phyloP scores from a whole-genome alignment of 2,797 vertebrate species.

The Acipenser oxyrinchus region DNA sequence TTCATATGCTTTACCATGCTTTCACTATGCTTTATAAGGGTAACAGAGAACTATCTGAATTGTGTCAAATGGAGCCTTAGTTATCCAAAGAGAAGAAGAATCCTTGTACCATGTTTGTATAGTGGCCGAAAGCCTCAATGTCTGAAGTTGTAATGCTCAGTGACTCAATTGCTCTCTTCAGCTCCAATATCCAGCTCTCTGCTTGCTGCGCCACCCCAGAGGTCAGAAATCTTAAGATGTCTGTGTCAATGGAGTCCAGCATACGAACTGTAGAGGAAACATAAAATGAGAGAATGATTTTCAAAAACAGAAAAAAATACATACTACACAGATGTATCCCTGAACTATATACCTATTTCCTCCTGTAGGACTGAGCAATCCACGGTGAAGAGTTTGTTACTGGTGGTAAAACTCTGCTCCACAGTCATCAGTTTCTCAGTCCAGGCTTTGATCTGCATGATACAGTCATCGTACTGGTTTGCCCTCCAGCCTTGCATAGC shows the following conservation, averaged over 20 bases:
- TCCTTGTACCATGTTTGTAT: slow-evolving; percentile 52
- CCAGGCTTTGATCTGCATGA: slow-evolving; percentile 55
- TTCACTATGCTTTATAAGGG: no score
- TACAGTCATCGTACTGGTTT: slow-evolving; percentile 41
- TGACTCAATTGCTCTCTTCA: slow-evolving; percentile 41
- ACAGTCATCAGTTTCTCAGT: slow-evolving; percentile 32
- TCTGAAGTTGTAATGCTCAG: slow-evolving; percentile 46
- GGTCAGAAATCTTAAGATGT: slow-evolving; percentile 45
- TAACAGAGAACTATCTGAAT: no score
- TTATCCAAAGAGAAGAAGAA: no score
- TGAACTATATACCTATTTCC: slow-evolving; percentile 42
- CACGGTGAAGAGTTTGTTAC: slow-evolving; percentile 55
- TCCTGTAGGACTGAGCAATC: slow-evolving; percentile 42
- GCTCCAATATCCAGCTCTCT: slow-evolving; percentile 44
- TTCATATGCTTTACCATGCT: no score
- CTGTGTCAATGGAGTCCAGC: slow-evolving; percentile 45
- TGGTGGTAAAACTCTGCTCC: slow-evolving; percentile 42
- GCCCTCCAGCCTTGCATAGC: slow-evolving; percentile 44
- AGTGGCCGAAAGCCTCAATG: slow-evolving; percentile 47
- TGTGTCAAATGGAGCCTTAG: no score
- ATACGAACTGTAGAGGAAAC: slow-evolving; percentile 39
- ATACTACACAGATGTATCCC: not conserved
- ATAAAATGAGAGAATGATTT: slow-evolving; percentile 9
- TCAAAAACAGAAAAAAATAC: not conserved
- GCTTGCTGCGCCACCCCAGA: slow-evolving; percentile 45